Base-by-base conservation (phyloP, 30 jellyfish, hydroid and myxozoan species). In the Sanderia malayensis region DNA sequence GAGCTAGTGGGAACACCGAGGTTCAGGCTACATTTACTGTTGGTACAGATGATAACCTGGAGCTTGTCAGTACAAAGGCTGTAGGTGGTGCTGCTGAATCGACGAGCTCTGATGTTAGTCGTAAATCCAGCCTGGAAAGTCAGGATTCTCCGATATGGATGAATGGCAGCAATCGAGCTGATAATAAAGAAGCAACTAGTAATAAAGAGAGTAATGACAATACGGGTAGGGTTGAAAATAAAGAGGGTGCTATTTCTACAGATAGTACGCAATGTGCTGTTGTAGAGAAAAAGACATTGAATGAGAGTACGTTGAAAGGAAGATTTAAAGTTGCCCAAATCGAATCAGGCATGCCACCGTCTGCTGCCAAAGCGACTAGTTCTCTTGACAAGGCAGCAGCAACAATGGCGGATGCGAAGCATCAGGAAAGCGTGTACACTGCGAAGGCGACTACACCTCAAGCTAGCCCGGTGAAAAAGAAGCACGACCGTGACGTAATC, bases 361-460 rank as follows among this genome's bases (percentile, higher is more conserved):
- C 52, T 37, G 52, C 52, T 13, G 22, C 67, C 13, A 30, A 2
- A 17, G 79, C 58, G 28, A 58, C 18, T 73, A 73, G 73, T 66
- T 61, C 66, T 61, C 44, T 27, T 1, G 28, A 7, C 15, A n/a
- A 46, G 21, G 70, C 15, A 44, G 68, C 28, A 27, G 73, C 28
- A 6, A 25, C 24, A 17, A 31, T 2, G 84, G 21, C 3, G 24
- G 26, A 4, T 21, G 37, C 11, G 62, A 46, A 41, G 68, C 66
- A 17, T 31, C 45, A 10, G 15, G 58, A 25, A 30, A 31, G 46
- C 66, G 11, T 4, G 13, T 22, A 6, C 9, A 23, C 62, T 25
- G 33, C 2, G 64, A 18, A 17, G 79, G 28, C 7, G 22, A 17
- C 18, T 18, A 15, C 15, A 46, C 28, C n/a, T 29, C 29, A 27